A percentile compares a stretch with the other conserved stretches of the same genome.
These are phyloP conservation scores for Leistus spinibarbis DNA, from an alignment of 2,888 invertebrate species.

Conservation along the genomic window DNA sequence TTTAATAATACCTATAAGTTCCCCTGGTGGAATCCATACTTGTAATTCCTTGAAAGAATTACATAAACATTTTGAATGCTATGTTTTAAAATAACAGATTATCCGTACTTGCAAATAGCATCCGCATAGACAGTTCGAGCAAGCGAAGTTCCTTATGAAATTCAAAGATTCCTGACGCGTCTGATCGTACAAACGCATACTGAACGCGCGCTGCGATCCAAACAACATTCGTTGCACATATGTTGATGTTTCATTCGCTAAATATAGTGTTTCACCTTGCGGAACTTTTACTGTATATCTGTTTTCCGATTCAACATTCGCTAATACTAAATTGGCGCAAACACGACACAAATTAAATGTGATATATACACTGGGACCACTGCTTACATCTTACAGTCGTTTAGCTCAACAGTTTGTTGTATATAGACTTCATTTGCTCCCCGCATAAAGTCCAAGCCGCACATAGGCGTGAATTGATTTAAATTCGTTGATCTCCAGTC, in stretches of 20 bases:
- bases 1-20: slow-evolving; percentile 71
- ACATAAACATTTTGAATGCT: slow-evolving; percentile 22
- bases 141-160: slow-evolving; percentile 71
- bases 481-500: slow-evolving; percentile 65
- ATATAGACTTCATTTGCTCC: slow-evolving; percentile 73
- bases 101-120: slow-evolving; percentile 69
- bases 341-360: no score
- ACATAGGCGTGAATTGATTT: slow-evolving; percentile 67
- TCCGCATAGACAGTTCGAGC: slow-evolving; percentile 70
- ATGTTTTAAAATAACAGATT: slow-evolving; percentile 2
- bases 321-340: slow-evolving; percentile 65
- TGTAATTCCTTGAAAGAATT: slow-evolving; percentile 63
- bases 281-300: slow-evolving; percentile 75
- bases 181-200: slow-evolving; percentile 80
- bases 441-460: slow-evolving; percentile 73
- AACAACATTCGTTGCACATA: slow-evolving; percentile 70
- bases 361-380: neutral
- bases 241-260: slow-evolving; percentile 71
- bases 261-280: slow-evolving; percentile 75
- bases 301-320: slow-evolving; percentile 70
- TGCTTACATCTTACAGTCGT: slow-evolving; percentile 64
- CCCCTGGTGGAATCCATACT: slow-evolving; percentile 74
- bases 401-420: slow-evolving; percentile 80
- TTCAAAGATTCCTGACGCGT: slow-evolving; percentile 83
- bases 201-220: slow-evolving; percentile 75